Conservation (phyloP, 1,140 invertebrate genomes). For the Nephotettix cincticeps region DNA sequence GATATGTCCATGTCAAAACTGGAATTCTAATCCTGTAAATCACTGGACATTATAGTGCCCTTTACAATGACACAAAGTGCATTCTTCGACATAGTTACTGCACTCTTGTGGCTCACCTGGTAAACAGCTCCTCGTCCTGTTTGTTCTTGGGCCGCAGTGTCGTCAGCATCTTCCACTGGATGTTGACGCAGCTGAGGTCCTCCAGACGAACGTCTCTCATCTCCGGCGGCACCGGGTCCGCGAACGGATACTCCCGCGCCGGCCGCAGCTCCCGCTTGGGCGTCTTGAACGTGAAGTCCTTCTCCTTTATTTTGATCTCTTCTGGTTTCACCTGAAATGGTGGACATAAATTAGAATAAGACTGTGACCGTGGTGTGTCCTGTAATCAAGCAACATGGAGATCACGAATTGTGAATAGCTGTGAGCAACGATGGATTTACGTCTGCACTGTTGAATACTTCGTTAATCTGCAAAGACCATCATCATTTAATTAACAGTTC, state of each 20-base stretch:
- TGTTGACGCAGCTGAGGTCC: slow-evolving; percentile 80
- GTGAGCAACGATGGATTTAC: too few relatives aligned
- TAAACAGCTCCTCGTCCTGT: slow-evolving; percentile 85
- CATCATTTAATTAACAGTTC: too few relatives aligned
- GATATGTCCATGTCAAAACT: too few relatives aligned
- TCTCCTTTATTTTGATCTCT: slow-evolving; percentile 66
- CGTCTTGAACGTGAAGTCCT: slow-evolving; percentile 64
- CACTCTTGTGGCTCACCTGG: slow-evolving; percentile 56
- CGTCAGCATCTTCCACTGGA: slow-evolving; percentile 92
- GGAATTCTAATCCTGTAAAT: too few relatives aligned
- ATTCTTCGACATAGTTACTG: not conserved
- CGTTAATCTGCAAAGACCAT: too few relatives aligned
- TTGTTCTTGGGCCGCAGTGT: slow-evolving; percentile 77
- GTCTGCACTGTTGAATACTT: too few relatives aligned
- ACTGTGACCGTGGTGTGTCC: too few relatives aligned
- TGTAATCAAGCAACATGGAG: too few relatives aligned
- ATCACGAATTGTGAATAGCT: too few relatives aligned
- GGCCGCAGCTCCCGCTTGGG: slow-evolving; percentile 61
- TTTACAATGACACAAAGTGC: not conserved
- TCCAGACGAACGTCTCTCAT: slow-evolving; percentile 76
- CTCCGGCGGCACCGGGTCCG: slow-evolving; percentile 77
- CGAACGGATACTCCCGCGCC: slow-evolving; percentile 64
- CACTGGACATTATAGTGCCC: too few relatives aligned
- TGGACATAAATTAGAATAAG: too few relatives aligned
- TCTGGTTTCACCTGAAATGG: slow-evolving; percentile 54